Evolutionary conservation across 2,797 vertebrate genomes (phyloP).

Genomic region (Pelobates cultripes): DNA sequence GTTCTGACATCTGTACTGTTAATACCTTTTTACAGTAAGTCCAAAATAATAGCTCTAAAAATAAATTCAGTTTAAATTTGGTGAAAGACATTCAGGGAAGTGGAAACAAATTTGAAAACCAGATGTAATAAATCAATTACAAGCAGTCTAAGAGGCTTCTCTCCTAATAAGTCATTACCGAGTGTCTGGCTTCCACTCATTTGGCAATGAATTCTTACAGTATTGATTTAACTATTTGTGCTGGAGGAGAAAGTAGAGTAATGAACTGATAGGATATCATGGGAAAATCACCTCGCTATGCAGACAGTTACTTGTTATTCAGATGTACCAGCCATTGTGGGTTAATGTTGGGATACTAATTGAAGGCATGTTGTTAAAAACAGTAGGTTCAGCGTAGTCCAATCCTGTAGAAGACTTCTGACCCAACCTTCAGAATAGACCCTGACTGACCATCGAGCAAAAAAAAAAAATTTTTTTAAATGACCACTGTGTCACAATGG

Average conservation of each 20-base stretch:
- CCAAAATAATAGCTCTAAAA: no score
- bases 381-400: no score
- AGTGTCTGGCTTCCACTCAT: background rate
- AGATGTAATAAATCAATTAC: background rate
- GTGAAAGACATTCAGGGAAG: background rate
- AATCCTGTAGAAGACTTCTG: no score
- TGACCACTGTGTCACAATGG: no score
- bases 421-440: no score
- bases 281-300: background rate
- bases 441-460: no score
- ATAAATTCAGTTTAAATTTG: background rate
- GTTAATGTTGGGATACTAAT: no score
- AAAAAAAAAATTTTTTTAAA: no score
- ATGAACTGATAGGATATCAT: background rate
- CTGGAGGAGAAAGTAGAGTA: background rate
- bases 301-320: background rate
- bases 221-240: background rate
- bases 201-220: background rate
- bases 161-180: background rate
- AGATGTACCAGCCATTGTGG: no score
- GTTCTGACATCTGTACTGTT: no score
- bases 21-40: no score
- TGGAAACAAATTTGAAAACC: background rate
- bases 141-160: background rate
- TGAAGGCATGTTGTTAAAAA: no score